phyloP scores from a whole-genome alignment of 1,140 invertebrate species.

The Magallana gigas region DNA sequence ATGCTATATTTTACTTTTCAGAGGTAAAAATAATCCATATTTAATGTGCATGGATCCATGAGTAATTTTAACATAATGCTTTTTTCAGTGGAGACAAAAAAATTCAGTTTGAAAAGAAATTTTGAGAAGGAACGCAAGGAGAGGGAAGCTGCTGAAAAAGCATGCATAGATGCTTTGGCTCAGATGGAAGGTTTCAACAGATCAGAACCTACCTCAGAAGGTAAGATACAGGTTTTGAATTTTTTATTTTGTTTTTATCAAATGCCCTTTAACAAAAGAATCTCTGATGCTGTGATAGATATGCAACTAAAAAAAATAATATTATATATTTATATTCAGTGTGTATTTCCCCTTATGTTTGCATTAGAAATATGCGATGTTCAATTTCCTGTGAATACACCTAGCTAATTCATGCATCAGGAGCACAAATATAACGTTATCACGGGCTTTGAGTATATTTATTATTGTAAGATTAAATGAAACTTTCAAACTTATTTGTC shows the following conservation, averaged over 20 bases:
- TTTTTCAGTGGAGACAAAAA: slow-evolving; percentile 12
- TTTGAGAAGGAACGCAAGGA: slow-evolving; percentile 15
- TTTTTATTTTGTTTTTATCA: neutral
- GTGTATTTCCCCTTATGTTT: too few species aligned
- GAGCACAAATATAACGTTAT: too few species aligned
- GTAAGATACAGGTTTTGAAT: neutral
- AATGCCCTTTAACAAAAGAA: neutral
- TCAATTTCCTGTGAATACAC: too few species aligned
- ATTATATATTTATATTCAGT: too few species aligned
- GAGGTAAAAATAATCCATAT: neutral
- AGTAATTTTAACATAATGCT: neutral
- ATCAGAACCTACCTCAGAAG: neutral
- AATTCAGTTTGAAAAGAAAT: slow-evolving; percentile 23
- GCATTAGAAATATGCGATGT: too few species aligned
- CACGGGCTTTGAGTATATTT: too few species aligned
- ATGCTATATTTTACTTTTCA: neutral
- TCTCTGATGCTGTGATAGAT: neutral
- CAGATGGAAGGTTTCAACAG: neutral
- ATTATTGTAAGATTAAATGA: too few species aligned
- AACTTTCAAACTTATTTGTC: too few species aligned
- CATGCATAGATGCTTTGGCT: neutral
- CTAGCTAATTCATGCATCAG: too few species aligned
- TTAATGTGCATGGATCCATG: neutral
- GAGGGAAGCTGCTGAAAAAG: slow-evolving; percentile 13
- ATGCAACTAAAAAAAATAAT: neutral